These are phyloP conservation scores for Himalopsyche japonica DNA, from an alignment of 2,888 invertebrate species.

Conservation along the genomic window DNA sequence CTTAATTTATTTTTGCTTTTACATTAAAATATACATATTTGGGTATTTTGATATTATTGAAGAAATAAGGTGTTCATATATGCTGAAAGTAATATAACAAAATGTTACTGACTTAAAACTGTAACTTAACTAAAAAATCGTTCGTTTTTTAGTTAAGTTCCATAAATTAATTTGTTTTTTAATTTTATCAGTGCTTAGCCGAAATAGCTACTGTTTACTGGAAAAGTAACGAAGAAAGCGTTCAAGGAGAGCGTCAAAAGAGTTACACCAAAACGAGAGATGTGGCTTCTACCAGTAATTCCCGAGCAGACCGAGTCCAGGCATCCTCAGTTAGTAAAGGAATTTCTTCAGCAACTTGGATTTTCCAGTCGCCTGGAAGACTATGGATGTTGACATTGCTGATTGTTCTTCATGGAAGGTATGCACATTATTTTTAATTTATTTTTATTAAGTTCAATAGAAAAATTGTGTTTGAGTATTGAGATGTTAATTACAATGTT, in stretches of 20 bases:
- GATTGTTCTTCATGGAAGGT: constrained; percentile 36
- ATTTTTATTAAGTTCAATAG: too few species aligned
- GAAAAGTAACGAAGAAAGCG: constrained; percentile 86
- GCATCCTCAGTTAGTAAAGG: constrained; percentile 57
- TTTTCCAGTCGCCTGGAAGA: constrained; percentile 41
- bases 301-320: constrained; percentile 76
- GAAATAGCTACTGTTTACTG: constrained; percentile 86
- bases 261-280: constrained; percentile 80
- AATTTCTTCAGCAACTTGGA: constrained; percentile 43
- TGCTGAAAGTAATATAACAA: too few species aligned
- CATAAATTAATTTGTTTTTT: neutral
- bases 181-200: constrained; percentile 72
- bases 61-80: too few species aligned
- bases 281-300: constrained; percentile 64
- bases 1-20: too few species aligned
- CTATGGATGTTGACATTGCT: constrained; percentile 34
- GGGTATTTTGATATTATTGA: too few species aligned
- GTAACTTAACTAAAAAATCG: too few species aligned
- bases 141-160: neutral
- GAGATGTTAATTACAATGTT: too few species aligned
- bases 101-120: too few species aligned
- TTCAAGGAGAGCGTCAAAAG: constrained; percentile 74
- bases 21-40: too few species aligned
- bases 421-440: neutral
- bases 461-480: too few species aligned